Percentiles rank a stretch among this genome's conserved stretches.
Conservation (phyloP, 2,888 invertebrate genomes). For the Rhyacophila evoluta region DNA sequence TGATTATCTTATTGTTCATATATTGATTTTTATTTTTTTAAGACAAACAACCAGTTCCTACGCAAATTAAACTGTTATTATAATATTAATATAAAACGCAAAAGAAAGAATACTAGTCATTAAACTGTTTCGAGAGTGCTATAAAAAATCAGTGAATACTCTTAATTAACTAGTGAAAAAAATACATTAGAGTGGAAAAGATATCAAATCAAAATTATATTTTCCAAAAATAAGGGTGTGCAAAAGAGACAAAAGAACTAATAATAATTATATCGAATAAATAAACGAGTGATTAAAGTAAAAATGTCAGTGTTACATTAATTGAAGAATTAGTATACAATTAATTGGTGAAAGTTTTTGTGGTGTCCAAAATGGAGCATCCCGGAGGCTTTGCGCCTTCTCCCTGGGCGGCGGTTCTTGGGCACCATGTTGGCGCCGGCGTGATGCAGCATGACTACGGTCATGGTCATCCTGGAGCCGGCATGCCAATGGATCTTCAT, state of each 20-base stretch:
- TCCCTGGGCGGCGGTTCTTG: constrained; percentile 83
- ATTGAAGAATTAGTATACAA: neutral
- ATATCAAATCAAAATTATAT: neutral
- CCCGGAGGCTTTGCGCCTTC: constrained; percentile 81
- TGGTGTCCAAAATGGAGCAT: constrained; percentile 75
- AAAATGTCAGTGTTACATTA: neutral
- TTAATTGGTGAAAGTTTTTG: neutral
- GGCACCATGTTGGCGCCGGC: constrained; percentile 72
- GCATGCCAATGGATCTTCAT: constrained; percentile 92
- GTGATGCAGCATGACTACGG: constrained; percentile 76
- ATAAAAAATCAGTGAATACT: neutral
- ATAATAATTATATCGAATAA: neutral
- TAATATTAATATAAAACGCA: too few relatives aligned
- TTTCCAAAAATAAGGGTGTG: too few relatives aligned
- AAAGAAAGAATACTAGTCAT: too few relatives aligned
- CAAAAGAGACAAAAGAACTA: too few relatives aligned
- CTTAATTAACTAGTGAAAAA: neutral
- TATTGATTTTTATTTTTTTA: too few relatives aligned
- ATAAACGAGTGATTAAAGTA: neutral
- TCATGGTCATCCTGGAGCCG: constrained; percentile 72
- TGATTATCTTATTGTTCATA: too few relatives aligned
- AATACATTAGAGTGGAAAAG: neutral
- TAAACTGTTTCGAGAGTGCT: neutral
- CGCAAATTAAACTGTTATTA: too few relatives aligned
- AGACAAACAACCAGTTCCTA: too few relatives aligned